A percentile compares a stretch with the other conserved stretches of the same genome.
Evolutionary conservation across 1,140 invertebrate species (phyloP).

Genomic region (Polypedilum vanderplanki): DNA sequence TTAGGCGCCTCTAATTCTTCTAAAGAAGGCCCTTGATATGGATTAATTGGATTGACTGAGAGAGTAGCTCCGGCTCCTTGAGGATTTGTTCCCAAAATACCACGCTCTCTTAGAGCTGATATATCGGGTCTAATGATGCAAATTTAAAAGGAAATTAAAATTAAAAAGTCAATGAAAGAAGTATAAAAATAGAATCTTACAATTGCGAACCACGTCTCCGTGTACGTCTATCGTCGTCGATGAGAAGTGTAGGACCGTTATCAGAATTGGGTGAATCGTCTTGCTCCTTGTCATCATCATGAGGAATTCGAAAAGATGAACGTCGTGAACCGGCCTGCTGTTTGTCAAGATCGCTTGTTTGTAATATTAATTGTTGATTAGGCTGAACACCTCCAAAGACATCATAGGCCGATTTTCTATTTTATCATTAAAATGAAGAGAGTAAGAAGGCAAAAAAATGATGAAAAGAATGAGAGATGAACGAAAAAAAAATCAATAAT

Average conservation of each 20-base stretch:
- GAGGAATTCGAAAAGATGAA: constrained; percentile 58
- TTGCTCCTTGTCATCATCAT: constrained; percentile 49
- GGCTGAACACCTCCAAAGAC: constrained; percentile 51
- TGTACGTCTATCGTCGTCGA: constrained; percentile 65
- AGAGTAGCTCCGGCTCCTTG: constrained; percentile 46
- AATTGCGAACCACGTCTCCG: constrained; percentile 67
- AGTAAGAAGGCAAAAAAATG: too few species aligned
- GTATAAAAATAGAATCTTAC: constrained; percentile 47
- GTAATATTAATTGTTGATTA: constrained; percentile 33
- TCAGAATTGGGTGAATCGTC: constrained; percentile 48
- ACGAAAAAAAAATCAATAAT: too few species aligned
- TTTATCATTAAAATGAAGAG: constrained; percentile 23
- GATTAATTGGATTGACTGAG: constrained; percentile 47
- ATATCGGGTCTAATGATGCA: constrained; percentile 59
- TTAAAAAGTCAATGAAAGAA: not conserved
- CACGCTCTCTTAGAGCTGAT: constrained; percentile 55
- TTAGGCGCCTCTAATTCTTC: constrained; percentile 55
- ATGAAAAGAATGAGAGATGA: too few species aligned
- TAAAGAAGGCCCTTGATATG: constrained; percentile 47
- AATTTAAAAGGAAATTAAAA: constrained; percentile 10
- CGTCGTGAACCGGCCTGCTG: constrained; percentile 47
- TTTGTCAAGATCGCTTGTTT: constrained; percentile 39
- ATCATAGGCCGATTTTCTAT: constrained; percentile 69
- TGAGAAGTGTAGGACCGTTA: constrained; percentile 48
- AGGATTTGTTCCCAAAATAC: constrained; percentile 44